These are phyloP conservation scores for Patella vulgata DNA, from an alignment of 1,140 invertebrate species.

Conservation along the genomic window DNA sequence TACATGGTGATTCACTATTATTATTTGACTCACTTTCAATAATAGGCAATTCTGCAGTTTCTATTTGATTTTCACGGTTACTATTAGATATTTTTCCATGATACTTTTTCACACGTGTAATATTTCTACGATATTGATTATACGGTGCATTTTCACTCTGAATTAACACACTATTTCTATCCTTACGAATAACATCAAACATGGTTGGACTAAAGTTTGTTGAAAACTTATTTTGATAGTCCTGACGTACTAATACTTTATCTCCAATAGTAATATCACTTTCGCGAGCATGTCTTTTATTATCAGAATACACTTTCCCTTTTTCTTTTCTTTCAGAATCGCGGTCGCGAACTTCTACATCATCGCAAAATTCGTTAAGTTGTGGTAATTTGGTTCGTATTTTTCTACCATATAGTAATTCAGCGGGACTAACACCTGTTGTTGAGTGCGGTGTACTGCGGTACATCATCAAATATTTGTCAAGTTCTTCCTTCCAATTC, in stretches of 20 bases:
- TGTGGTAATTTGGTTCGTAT: conserved; percentile 21
- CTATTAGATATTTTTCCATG: background rate
- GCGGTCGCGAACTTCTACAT: conserved; percentile 19
- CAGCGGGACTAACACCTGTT: conserved; percentile 20
- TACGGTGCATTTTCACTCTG: conserved; percentile 13
- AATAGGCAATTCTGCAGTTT: too few species aligned
- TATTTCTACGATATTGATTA: conserved; percentile 18
- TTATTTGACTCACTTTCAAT: too few species aligned
- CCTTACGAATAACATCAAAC: conserved; percentile 14
- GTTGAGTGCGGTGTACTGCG: conserved; percentile 34
- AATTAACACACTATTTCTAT: conserved; percentile 22
- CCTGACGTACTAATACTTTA: conserved; percentile 24
- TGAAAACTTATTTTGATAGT: conserved; percentile 22
- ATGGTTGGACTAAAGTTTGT: conserved; percentile 21
- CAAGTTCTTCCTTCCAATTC: conserved; percentile 28
- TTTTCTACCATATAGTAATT: conserved; percentile 18
- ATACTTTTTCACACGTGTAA: conserved; percentile 21
- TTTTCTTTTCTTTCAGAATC: conserved; percentile 28
- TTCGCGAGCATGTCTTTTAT: conserved; percentile 12
- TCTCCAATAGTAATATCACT: conserved; percentile 21
- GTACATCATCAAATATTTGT: conserved; percentile 32
- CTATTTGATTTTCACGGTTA: too few species aligned
- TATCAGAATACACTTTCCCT: conserved; percentile 22
- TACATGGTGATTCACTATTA: too few species aligned
- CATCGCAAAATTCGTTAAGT: background rate